Percentiles rank a stretch among this genome's conserved stretches.
These are phyloP conservation scores for Ochotona princeps DNA, from an alignment of 2,113 vertebrate genomes.

Conservation along the genomic window DNA sequence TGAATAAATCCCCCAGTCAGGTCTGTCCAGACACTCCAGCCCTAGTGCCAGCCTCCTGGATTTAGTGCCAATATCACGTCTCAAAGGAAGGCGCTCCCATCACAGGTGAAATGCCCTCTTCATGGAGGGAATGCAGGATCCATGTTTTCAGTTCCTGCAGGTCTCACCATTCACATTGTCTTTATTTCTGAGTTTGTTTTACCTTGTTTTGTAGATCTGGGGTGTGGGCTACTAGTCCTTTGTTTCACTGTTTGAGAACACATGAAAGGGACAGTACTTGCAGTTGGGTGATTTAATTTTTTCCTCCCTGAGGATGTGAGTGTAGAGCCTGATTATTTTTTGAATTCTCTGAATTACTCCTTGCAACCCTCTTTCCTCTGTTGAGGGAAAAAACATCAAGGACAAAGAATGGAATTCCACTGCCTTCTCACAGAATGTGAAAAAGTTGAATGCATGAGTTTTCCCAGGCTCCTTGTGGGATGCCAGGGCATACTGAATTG, in stretches of 20 bases:
- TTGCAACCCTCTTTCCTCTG: not conserved
- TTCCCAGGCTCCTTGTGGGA: constrained; percentile 69
- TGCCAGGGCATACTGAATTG: constrained; percentile 31
- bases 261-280: not conserved
- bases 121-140: not conserved
- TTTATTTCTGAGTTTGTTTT: not conserved
- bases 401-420: constrained; percentile 44
- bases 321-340: not conserved
- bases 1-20: not conserved
- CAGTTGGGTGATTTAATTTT: not conserved
- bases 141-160: not conserved
- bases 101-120: not conserved
- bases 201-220: not conserved
- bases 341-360: not conserved
- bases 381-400: not conserved
- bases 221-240: not conserved
- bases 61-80: not conserved
- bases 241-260: constrained; percentile 19
- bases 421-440: constrained; percentile 54
- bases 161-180: not conserved
- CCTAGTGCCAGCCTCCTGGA: not conserved
- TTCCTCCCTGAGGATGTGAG: not conserved
- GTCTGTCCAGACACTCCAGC: not conserved
- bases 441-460: constrained; percentile 10
- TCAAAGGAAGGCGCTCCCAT: not conserved